Percentiles rank a stretch among this genome's conserved stretches.
Evolutionary conservation across 2,888 invertebrate species (phyloP).

Genomic region (Eledona agricola): DNA sequence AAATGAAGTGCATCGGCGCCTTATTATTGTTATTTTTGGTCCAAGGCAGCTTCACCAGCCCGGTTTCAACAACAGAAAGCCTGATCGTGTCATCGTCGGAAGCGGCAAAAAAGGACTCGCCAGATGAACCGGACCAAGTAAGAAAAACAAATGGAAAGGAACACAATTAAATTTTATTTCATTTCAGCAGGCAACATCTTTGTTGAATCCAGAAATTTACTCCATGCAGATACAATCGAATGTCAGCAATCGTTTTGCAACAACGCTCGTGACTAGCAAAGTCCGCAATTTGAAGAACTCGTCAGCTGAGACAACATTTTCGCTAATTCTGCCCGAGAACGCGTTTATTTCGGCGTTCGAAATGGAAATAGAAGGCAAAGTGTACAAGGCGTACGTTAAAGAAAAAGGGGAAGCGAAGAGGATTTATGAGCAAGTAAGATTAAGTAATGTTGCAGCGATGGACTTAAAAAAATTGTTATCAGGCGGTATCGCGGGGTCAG

Average conservation of each 20-base stretch:
- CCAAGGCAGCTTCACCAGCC: too few species aligned
- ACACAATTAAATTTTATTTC: too few species aligned
- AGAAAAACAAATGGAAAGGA: too few species aligned
- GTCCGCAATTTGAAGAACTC: slow-evolving; percentile 68
- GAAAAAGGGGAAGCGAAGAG: slow-evolving; percentile 69
- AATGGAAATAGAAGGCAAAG: slow-evolving; percentile 69
- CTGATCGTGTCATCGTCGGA: too few species aligned
- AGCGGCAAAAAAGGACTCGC: too few species aligned
- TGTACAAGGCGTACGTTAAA: slow-evolving; percentile 70
- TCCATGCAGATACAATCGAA: slow-evolving; percentile 69
- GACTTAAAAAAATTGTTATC: slow-evolving; percentile 1
- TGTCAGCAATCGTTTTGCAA: slow-evolving; percentile 70
- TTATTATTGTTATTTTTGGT: too few species aligned
- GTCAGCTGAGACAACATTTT: slow-evolving; percentile 70
- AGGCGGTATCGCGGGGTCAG: slow-evolving; percentile 69
- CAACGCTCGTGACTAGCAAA: slow-evolving; percentile 69
- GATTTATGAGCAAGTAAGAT: slow-evolving; percentile 54
- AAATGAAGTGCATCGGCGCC: too few species aligned
- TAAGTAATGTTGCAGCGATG: too few species aligned
- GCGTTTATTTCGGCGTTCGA: slow-evolving; percentile 73
- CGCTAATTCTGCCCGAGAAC: slow-evolving; percentile 71
- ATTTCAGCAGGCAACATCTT: too few species aligned
- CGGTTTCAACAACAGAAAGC: too few species aligned
- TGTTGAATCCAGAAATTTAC: slow-evolving; percentile 61
- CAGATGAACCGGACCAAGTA: too few species aligned